Evolutionary conservation across 1,140 invertebrate genomes (phyloP), one percentile per base, ranked within the genome.

Genomic region (Hycleus cichorii): DNA sequence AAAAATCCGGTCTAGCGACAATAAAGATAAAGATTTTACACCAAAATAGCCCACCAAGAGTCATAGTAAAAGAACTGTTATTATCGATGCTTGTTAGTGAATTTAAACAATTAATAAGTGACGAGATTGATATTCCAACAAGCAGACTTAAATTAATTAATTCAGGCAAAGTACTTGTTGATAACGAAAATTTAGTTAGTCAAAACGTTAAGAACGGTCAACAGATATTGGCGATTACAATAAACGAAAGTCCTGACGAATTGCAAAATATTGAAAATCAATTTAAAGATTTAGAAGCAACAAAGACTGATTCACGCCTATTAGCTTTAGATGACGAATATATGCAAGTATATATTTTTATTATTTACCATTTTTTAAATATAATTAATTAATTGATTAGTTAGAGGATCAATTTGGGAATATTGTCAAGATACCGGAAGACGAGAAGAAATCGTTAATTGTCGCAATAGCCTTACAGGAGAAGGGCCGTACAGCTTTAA

Each of bases 391-490:
- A 18, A 18, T 18, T 18, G 18, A 18, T 49, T 78, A 89, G 83
- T 77, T 90, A 58, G 85, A 89, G 68, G 87, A 91, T 72, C 89
- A 91, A 68, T 79, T 82, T 52, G 89, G 89, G 5, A 84, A 86
- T 69, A 69, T 81, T 2, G 73, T 91, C 1, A 75, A 84, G 32
- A 72, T 91, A 24, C 88, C 88, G 0, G 64, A 76, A 3, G 72
- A 79, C 5, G 87, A 90, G 69, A 80, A 78, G 57, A 80, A 83
- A 61, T 78, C 85, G 0, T 70, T 92, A 12, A 77, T 87, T 44
- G 77, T 88, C 6, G 89, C 87, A 0, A 81, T 91, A 76, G 82
- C 87, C 5, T 75, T 89, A 39, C 87, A 90, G 72, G 88, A 91
- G 74, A 87, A 88, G 64, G 89, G 88, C 0, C 75, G 84, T 51